Evolutionary conservation across 2,113 vertebrate genomes (phyloP), one percentile per base, ranked within the genome.

Genomic region (Poeciliopsis retropinna): DNA sequence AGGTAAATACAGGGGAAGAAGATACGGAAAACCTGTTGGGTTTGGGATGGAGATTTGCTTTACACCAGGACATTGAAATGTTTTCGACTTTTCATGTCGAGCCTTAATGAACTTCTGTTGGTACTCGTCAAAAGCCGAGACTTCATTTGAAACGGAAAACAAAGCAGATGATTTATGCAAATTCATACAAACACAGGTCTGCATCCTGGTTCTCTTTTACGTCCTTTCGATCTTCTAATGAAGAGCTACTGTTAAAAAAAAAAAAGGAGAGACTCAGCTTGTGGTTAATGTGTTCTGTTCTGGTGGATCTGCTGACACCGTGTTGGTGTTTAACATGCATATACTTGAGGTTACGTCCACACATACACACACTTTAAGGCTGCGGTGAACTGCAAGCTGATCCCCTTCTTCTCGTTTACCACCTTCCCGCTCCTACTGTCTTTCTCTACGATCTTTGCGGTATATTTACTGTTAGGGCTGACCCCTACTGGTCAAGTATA

Each of bases 381-480:
- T 41, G 14, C 4, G 13, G 39, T 41, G 39, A 13, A 15, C 39
- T 41, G 39, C 4, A 41, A 41, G 25, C 62, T 22, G 31, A 74
- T 34, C 41, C 27, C 22, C 8, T 63, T 12, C 25, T 12, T 65
- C 9, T 65, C 64, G 27, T 37, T 27, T 65, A 37, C 17, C 64
- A 65, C 64, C 63, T 15, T 39, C 17, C 31, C 66, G 5, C 61
- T 51, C 60, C 70, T 61, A 77, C 39, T 71, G 41, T 80, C 64
- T 65, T 64, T 64, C 57, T 78, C 63, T 80, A 15, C 80, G 30
- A 85, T 76, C 66, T 69, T 75, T 71, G 51, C 3, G 63, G 67
- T 72, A 64, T 76, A 73, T 76, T 79, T 68, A 83, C 82, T 80
- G 78, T 66, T 79, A 68, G 44, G 30, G 32, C 32, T 68, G 73